phyloP scores from a whole-genome alignment of 2,888 invertebrate species.

The Pachliopta kotzebuea region DNA sequence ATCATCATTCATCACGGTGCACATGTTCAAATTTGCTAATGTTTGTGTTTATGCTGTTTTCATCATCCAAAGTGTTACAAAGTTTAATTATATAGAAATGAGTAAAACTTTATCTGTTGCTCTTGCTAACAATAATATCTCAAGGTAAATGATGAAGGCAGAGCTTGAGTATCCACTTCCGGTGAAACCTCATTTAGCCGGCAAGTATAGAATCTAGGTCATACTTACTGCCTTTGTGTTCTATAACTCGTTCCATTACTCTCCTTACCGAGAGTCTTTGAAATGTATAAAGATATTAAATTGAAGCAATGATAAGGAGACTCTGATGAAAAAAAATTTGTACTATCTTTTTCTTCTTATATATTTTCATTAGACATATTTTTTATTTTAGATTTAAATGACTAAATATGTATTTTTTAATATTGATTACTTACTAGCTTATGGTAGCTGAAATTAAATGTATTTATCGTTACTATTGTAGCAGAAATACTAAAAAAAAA shows the following conservation, averaged over 20 bases:
- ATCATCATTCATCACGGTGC: neutral
- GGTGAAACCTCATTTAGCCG: neutral
- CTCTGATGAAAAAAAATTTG: neutral
- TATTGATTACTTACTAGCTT: neutral
- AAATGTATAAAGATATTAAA: neutral
- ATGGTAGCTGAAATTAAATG: neutral
- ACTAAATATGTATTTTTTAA: neutral
- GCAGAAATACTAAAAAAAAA: neutral
- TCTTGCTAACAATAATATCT: constrained; percentile 2
- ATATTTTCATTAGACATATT: neutral
- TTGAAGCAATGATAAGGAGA: neutral
- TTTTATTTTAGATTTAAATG: neutral
- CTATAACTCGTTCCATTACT: constrained; percentile 1
- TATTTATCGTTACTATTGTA: neutral
- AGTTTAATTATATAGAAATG: neutral
- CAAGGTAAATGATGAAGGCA: constrained; percentile 9
- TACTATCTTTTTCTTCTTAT: neutral
- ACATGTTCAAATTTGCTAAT: neutral
- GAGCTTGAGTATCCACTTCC: neutral
- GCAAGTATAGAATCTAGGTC: constrained; percentile 14
- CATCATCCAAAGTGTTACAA: neutral
- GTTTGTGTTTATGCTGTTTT: neutral
- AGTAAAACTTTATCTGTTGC: neutral
- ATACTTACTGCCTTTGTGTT: constrained; percentile 6
- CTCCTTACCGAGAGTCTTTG: neutral